Conservation (phyloP, 2,888 invertebrate genomes). For the Eristalinus sepulchralis region DNA sequence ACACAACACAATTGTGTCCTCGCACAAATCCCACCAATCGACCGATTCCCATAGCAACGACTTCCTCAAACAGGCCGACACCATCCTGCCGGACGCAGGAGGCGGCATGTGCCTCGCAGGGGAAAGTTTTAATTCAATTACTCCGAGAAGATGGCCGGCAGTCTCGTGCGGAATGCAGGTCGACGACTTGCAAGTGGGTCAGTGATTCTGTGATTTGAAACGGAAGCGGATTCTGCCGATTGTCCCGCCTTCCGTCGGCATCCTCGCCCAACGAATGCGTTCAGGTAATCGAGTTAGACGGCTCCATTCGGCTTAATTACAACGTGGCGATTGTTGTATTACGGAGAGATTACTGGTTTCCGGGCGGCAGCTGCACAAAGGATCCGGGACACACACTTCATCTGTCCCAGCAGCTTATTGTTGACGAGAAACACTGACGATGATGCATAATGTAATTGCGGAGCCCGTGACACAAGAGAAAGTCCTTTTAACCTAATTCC, state of each 20-base stretch:
- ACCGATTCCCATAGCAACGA: neutral
- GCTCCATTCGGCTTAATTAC: constrained; percentile 10
- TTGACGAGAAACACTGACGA: neutral
- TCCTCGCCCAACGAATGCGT: neutral
- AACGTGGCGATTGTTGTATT: constrained; percentile 16
- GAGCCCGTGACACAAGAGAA: constrained; percentile 9
- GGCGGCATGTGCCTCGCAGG: neutral
- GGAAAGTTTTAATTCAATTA: neutral
- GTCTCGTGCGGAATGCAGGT: neutral
- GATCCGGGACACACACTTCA: neutral
- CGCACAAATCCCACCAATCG: neutral
- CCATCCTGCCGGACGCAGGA: neutral
- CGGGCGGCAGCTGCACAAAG: neutral
- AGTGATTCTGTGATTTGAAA: neutral
- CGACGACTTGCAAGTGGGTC: neutral
- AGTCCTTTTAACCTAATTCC: constrained; percentile 66
- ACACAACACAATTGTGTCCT: neutral
- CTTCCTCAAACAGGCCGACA: neutral
- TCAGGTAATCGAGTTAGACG: neutral
- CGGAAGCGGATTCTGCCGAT: neutral
- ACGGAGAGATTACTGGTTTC: neutral
- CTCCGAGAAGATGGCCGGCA: neutral
- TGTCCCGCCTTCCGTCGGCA: neutral
- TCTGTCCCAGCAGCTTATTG: neutral
- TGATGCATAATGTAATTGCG: neutral